These are phyloP conservation scores for Glaucidium brasilianum DNA, from an alignment of 2,113 vertebrate species.

Conservation along the genomic window DNA sequence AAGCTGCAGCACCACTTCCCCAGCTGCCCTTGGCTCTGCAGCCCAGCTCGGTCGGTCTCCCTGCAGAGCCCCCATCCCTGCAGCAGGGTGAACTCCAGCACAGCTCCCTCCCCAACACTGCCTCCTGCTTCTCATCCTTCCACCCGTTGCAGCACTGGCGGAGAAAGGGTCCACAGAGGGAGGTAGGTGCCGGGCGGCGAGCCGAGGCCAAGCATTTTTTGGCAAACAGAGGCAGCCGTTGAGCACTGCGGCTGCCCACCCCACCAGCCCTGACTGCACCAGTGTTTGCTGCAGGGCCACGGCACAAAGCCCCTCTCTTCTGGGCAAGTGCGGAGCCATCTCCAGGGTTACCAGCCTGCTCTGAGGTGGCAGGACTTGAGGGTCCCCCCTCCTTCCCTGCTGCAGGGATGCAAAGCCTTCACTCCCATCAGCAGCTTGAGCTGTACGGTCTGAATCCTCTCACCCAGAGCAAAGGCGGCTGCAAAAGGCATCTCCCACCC, in stretches of 20 bases:
- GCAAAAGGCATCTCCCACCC: neutral
- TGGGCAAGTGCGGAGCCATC: neutral
- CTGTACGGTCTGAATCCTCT: neutral
- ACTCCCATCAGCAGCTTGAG: neutral
- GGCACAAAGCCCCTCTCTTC: slow-evolving; percentile 10
- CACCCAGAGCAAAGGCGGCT: neutral
- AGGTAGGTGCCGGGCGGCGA: neutral
- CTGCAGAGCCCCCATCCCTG: neutral
- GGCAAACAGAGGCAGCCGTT: neutral
- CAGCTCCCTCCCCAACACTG: neutral
- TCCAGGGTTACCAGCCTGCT: neutral
- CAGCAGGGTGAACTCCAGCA: neutral
- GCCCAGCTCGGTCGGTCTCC: neutral
- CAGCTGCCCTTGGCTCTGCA: neutral
- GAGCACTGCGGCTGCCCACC: fast-evolving
- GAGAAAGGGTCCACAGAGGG: neutral
- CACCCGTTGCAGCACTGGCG: fast-evolving
- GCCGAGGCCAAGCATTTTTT: neutral
- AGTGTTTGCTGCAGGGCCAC: neutral
- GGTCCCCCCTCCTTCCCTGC: neutral
- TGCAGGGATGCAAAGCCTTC: neutral
- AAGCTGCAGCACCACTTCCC: neutral
- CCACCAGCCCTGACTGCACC: neutral
- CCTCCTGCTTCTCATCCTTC: neutral
- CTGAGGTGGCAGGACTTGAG: neutral